Evolutionary conservation across 2,797 vertebrate species (phyloP).

Genomic region (Syngnathus rostellatus): DNA sequence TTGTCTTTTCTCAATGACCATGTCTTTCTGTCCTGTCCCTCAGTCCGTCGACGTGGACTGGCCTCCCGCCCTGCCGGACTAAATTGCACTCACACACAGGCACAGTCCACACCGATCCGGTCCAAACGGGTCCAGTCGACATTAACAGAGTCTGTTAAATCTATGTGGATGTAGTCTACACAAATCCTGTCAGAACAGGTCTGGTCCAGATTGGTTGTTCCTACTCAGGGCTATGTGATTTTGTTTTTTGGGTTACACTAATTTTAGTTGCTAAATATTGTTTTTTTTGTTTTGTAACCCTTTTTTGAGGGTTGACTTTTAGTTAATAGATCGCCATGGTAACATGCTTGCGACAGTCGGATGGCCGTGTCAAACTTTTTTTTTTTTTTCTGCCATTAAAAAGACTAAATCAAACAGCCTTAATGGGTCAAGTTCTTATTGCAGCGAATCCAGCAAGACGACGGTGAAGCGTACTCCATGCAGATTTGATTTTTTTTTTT

Average conservation of each 20-base stretch:
- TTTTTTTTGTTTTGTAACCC: too few relatives aligned
- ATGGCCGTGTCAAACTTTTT: not conserved
- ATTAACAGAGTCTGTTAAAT: not conserved
- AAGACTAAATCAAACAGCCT: not conserved
- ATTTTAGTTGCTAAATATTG: too few relatives aligned
- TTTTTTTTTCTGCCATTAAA: not conserved
- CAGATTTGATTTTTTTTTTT: too few relatives aligned
- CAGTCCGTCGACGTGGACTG: conserved; percentile 96
- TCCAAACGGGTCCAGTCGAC: too few relatives aligned
- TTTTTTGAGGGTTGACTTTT: too few relatives aligned
- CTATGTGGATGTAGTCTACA: not conserved
- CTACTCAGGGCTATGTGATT: too few relatives aligned
- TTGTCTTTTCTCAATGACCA: not conserved
- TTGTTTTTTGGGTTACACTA: too few relatives aligned
- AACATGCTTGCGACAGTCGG: not conserved
- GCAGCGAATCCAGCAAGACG: too few relatives aligned
- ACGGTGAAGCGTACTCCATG: too few relatives aligned
- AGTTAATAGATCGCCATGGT: not conserved
- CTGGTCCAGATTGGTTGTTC: too few relatives aligned
- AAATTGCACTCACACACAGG: conserved; percentile 14
- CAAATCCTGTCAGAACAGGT: not conserved
- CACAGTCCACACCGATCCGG: too few relatives aligned
- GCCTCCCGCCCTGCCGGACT: conserved; percentile 84
- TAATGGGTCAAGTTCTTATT: too few relatives aligned
- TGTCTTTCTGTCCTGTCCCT: conserved; percentile 7